phyloP scores from a whole-genome alignment of 2,888 invertebrate species.

The Opisthograptis luteolata region DNA sequence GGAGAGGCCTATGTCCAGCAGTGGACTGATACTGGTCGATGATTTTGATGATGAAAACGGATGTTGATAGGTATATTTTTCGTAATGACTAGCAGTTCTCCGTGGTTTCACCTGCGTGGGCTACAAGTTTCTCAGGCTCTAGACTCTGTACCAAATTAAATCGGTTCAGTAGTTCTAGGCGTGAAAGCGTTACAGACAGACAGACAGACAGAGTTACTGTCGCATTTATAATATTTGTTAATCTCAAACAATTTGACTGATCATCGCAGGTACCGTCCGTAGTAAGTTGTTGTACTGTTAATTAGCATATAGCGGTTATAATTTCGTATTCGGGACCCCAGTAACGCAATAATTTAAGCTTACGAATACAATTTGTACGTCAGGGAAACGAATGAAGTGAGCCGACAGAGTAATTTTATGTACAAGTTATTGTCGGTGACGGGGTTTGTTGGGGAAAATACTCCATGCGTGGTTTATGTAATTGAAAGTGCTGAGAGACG shows the following conservation, averaged over 20 bases:
- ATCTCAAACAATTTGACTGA: neutral
- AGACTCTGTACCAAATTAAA: no score
- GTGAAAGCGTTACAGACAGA: no score
- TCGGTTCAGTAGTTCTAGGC: no score
- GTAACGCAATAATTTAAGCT: constrained; percentile 69
- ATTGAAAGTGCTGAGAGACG: constrained; percentile 27
- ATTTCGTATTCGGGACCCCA: constrained; percentile 54
- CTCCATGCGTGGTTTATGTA: constrained; percentile 22
- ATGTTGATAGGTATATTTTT: no score
- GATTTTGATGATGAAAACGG: no score
- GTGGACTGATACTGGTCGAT: no score
- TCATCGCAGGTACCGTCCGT: neutral
- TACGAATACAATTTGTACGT: constrained; percentile 71
- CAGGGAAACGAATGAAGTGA: constrained; percentile 69
- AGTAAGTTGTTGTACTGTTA: constrained; percentile 5
- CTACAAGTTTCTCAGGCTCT: no score
- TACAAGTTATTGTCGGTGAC: constrained; percentile 49
- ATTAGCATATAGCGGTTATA: constrained; percentile 27
- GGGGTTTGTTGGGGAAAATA: constrained; percentile 41
- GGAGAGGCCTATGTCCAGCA: no score
- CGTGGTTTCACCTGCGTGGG: no score
- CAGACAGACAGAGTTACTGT: neutral
- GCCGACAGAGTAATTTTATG: constrained; percentile 65
- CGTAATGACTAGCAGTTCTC: no score
- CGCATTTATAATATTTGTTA: neutral